Base-by-base conservation (phyloP, 2,797 vertebrate genomes). In the Hypotaenidia okinawae region DNA sequence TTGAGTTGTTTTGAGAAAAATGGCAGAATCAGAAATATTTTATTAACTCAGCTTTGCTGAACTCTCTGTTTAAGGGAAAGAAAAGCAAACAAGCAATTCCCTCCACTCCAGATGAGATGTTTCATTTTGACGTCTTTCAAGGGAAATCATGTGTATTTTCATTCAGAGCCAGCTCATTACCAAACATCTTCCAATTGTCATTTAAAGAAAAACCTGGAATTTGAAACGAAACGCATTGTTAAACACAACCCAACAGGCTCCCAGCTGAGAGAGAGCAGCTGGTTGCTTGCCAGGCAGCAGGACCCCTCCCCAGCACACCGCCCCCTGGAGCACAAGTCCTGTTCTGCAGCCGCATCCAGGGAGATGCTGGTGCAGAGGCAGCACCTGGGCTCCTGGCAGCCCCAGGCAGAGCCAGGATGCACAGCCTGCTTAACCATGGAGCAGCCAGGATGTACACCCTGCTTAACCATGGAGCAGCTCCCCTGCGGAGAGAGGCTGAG, bases 31-130 rank as follows among this genome's bases (percentile, higher is more conserved):
- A 57, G 86, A 93, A 35, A 47, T 55, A 63, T 79, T 92, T 92
- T 69, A 86, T 93, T 78, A 93, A 89, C 67, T 87, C 39, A 52
- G 41, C 84, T 96, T 82, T 93, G 67, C 74, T 92, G 87, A 94
- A 67, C 74, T 90, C 25, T 93, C 51, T 79, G 54, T 88, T 90
- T 77, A 83, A 92, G 69, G 73, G 66, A 85, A 70, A 74, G 64
- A 23, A 87, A 95, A 93, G 47, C 52, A 95, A 95, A 92, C 55
- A 92, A 90, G 52, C 11, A n/a, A 76, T 77, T 94, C 85, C 75
- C 64, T 83, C 49, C 61, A 74, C 80, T 90, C 67, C 63, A 47
- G 72, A 76, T 39, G 54, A 90, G 94, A 90, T 67, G 52, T 63
- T 92, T 93, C 70, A 25, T 45, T 84, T n/a, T 70, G 9, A 72